These are phyloP conservation scores for Epizoanthus stellaris DNA, from an alignment of 92 coral and sea anemone species.

Conservation along the genomic window DNA sequence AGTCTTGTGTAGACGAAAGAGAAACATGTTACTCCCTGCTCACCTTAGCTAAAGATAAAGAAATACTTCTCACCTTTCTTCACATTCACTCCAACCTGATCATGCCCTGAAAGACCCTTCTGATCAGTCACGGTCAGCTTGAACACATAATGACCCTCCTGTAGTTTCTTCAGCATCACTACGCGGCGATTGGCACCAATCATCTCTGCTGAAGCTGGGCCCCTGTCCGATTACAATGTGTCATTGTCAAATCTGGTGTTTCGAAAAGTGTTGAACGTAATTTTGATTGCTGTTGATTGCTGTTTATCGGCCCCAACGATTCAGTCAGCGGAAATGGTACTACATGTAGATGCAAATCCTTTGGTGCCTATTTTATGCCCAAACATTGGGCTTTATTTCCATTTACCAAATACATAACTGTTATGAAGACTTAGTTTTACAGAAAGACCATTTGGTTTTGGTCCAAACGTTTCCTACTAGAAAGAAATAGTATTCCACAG, in stretches of 20 bases:
- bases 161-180: conserved; percentile 83
- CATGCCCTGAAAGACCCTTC: conserved; percentile 91
- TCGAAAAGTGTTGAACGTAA: not conserved
- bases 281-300: no score
- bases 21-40: not conserved
- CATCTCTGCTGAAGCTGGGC: conserved; percentile 88
- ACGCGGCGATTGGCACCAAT: conserved; percentile 79
- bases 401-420: no score
- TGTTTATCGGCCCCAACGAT: no score
- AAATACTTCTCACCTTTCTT: conserved; percentile 73
- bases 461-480: no score
- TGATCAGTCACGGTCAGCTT: conserved; percentile 94
- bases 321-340: no score
- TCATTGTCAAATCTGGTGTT: not conserved
- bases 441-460: no score
- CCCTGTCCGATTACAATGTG: conserved; percentile 49
- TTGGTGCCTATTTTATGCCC: no score
- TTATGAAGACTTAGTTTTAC: no score
- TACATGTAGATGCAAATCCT: no score
- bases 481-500: no score
- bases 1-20: not conserved
- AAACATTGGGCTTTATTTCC: no score
- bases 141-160: conserved; percentile 91
- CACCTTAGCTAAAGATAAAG: not conserved
- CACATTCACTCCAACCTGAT: conserved; percentile 87